Evolutionary conservation across 2,888 invertebrate genomes (phyloP).

Genomic region (Sabellastarte sp.): DNA sequence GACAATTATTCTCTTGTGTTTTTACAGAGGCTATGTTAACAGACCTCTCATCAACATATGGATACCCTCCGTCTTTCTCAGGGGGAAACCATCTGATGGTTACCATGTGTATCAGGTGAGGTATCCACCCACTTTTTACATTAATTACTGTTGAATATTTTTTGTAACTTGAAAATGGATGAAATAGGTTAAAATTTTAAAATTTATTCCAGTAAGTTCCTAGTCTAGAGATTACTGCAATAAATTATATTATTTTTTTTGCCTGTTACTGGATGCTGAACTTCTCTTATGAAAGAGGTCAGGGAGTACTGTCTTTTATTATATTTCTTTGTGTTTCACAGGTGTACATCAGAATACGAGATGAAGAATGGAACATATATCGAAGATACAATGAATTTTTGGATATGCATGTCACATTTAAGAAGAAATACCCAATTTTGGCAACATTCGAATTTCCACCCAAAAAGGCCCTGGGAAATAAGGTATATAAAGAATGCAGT

Average conservation of each 20-base stretch:
- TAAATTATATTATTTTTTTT: conserved; percentile 4
- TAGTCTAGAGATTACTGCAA: too few species aligned
- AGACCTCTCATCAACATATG: conserved; percentile 70
- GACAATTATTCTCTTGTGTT: too few species aligned
- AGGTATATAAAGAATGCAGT: too few species aligned
- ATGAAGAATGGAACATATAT: conserved; percentile 95
- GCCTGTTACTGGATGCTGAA: too few species aligned
- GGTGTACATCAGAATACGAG: conserved; percentile 78
- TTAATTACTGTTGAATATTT: too few species aligned
- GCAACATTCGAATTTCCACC: conserved; percentile 76
- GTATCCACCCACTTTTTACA: too few species aligned
- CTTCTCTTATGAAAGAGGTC: too few species aligned
- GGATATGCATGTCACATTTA: conserved; percentile 78
- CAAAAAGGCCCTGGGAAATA: conserved; percentile 90
- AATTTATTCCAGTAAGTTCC: too few species aligned
- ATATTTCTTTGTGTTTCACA: conserved; percentile 46
- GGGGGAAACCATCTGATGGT: conserved; percentile 70
- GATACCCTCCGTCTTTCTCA: conserved; percentile 83
- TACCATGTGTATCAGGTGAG: conserved; percentile 93
- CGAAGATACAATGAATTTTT: conserved; percentile 91
- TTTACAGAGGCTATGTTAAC: too few species aligned
- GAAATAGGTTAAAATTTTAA: too few species aligned
- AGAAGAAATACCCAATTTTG: conserved; percentile 78
- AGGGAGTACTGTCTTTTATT: too few species aligned
- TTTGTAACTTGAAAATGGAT: too few species aligned